phyloP scores from a whole-genome alignment of 2,797 vertebrate species.

The Ctenochaetus hawaiiensis region DNA sequence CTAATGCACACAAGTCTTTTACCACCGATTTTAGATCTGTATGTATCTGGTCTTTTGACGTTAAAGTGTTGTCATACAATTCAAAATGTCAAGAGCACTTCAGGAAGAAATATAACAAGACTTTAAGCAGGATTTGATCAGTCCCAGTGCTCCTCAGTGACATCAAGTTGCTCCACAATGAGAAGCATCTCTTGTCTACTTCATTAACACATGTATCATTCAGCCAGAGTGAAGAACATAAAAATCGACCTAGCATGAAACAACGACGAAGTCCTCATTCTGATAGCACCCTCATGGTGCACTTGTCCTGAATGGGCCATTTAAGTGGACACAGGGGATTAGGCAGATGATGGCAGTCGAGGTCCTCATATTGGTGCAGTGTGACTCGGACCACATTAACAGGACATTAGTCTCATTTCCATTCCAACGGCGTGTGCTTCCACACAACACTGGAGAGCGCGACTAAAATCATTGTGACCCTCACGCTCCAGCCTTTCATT shows the following conservation, averaged over 20 bases:
- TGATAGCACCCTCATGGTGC: conserved; percentile 73
- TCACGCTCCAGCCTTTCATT: conserved; percentile 79
- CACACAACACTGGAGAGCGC: conserved; percentile 65
- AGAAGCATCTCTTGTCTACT: conserved; percentile 75
- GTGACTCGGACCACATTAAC: conserved; percentile 84
- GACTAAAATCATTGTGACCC: conserved; percentile 78
- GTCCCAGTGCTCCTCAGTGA: conserved; percentile 55
- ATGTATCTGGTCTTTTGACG: conserved; percentile 2
- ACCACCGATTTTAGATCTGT: too few species aligned
- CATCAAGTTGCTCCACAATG: conserved; percentile 62
- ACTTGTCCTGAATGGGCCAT: conserved; percentile 84
- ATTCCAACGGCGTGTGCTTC: conserved; percentile 72
- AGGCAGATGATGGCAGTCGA: conserved; percentile 77
- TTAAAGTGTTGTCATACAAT: conserved; percentile 28
- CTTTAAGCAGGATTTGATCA: conserved; percentile 49
- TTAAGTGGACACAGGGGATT: conserved; percentile 85
- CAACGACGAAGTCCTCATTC: conserved; percentile 62
- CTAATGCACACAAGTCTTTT: neutral
- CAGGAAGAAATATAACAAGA: conserved; percentile 20
- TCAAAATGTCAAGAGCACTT: conserved; percentile 58
- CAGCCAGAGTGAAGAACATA: conserved; percentile 77
- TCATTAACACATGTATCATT: conserved; percentile 78
- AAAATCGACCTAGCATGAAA: conserved; percentile 81
- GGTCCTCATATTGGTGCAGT: conserved; percentile 76
- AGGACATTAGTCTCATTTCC: conserved; percentile 84